These are phyloP conservation scores for Gobiocypris rarus DNA, from an alignment of 2,113 vertebrate genomes.

Conservation along the genomic window DNA sequence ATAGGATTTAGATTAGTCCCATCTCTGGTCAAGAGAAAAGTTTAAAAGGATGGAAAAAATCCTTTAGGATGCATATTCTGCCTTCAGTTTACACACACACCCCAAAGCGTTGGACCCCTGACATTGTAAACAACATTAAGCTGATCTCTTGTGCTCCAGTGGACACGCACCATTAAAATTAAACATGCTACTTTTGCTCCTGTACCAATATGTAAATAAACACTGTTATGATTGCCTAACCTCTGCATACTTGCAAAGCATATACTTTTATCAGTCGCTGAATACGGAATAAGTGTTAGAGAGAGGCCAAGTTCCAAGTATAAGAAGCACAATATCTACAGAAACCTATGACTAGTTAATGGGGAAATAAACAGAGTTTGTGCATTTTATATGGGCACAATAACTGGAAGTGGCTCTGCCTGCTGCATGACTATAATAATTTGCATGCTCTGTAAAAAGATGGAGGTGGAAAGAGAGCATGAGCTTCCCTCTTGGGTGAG, in stretches of 20 bases:
- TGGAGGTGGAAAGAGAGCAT: slow-evolving; percentile 22
- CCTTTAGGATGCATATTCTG: neutral
- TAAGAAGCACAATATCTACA: neutral
- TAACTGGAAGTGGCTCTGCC: slow-evolving; percentile 24
- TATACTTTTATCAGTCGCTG: neutral
- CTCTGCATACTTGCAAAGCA: neutral
- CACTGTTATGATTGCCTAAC: neutral
- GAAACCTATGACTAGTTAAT: neutral
- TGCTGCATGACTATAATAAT: slow-evolving; percentile 22
- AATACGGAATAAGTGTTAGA: neutral
- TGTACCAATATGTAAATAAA: neutral
- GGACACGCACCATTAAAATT: neutral
- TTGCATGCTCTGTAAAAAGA: slow-evolving; percentile 38
- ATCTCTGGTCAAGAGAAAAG: neutral
- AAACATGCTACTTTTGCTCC: neutral
- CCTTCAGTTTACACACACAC: neutral
- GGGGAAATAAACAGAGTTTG: neutral
- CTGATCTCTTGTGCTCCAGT: neutral
- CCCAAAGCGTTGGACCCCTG: neutral
- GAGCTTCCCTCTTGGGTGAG: slow-evolving; percentile 21
- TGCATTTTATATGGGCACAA: slow-evolving; percentile 23
- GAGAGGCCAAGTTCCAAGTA: neutral
- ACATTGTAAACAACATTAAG: neutral
- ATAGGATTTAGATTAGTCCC: neutral
- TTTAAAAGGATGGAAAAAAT: neutral